Evolutionary conservation across 2,113 vertebrate genomes (phyloP).

Genomic region (Grammomys surdaster): DNA sequence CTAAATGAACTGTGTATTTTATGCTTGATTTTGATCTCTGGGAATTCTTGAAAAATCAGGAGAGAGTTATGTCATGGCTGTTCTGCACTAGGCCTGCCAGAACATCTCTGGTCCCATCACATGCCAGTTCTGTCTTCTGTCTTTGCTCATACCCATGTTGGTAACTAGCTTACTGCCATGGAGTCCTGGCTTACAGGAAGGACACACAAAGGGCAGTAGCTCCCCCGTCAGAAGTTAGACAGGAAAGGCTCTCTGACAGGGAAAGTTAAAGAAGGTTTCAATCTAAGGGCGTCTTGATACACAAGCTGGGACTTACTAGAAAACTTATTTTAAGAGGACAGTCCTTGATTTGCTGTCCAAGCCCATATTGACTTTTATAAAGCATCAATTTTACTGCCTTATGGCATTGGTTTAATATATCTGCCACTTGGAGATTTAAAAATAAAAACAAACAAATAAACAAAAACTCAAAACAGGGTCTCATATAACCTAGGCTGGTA

Average conservation of each 20-base stretch:
- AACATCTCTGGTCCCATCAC: no score
- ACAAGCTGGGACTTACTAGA: neutral
- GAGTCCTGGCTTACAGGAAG: no score
- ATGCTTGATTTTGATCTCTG: rapidly evolving
- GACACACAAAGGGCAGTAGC: neutral
- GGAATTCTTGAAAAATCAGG: neutral
- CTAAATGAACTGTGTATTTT: neutral
- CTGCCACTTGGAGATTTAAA: neutral
- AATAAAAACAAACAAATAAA: neutral
- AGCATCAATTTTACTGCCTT: neutral
- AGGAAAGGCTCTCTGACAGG: neutral
- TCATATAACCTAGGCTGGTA: neutral
- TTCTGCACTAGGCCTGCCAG: neutral
- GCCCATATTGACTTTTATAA: neutral
- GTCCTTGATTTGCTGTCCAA: neutral
- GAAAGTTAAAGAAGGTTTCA: neutral
- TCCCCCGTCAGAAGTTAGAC: neutral
- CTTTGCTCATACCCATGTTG: rapidly evolving
- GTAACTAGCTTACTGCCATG: rapidly evolving
- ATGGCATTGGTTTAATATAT: neutral
- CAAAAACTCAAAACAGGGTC: neutral
- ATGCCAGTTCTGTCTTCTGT: neutral
- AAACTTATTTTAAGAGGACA: neutral
- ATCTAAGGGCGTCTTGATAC: neutral
- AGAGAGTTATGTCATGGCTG: rapidly evolving